phyloP scores from a whole-genome alignment of 1,140 invertebrate genomes.

The Pectinophora gossypiella region DNA sequence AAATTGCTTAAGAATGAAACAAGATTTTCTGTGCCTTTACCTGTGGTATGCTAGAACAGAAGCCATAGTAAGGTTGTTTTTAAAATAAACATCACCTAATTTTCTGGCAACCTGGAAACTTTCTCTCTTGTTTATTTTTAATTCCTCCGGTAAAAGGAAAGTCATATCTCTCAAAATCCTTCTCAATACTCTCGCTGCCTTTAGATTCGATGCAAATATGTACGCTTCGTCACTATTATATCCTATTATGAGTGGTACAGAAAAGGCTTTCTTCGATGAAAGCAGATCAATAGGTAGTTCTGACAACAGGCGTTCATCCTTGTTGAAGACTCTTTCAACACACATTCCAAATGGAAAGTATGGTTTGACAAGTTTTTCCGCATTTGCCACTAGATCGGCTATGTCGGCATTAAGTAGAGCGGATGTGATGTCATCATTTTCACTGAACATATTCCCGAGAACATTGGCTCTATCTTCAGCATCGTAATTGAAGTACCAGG shows the following conservation, averaged over 20 bases:
- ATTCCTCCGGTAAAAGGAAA: conserved; percentile 47
- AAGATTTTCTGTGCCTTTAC: conserved; percentile 19
- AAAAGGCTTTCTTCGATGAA: conserved; percentile 16
- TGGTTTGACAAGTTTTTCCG: conserved; percentile 34
- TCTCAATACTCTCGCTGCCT: conserved; percentile 22
- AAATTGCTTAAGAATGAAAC: not conserved
- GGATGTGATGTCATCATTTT: conserved; percentile 10
- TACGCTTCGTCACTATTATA: conserved; percentile 59
- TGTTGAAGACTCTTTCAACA: conserved; percentile 41
- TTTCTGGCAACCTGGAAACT: conserved; percentile 28
- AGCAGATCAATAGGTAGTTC: conserved; percentile 36
- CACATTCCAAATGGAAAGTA: conserved; percentile 62
- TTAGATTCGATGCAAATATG: conserved; percentile 40
- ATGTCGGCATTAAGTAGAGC: conserved; percentile 18
- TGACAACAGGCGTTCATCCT: conserved; percentile 42
- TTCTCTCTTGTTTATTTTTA: conserved; percentile 38
- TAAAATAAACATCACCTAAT: conserved; percentile 51
- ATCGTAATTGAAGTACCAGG: conserved; percentile 59
- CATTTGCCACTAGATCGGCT: conserved; percentile 31
- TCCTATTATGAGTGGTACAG: conserved; percentile 55
- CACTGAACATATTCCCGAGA: conserved; percentile 25
- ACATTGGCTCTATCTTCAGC: conserved; percentile 32
- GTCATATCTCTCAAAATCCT: conserved; percentile 27
- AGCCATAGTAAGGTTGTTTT: conserved; percentile 31
- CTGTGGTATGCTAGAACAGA: conserved; percentile 45